These are phyloP conservation scores for Ardeotis arabs DNA, from an alignment of 2,113 vertebrate genomes.

Conservation along the genomic window DNA sequence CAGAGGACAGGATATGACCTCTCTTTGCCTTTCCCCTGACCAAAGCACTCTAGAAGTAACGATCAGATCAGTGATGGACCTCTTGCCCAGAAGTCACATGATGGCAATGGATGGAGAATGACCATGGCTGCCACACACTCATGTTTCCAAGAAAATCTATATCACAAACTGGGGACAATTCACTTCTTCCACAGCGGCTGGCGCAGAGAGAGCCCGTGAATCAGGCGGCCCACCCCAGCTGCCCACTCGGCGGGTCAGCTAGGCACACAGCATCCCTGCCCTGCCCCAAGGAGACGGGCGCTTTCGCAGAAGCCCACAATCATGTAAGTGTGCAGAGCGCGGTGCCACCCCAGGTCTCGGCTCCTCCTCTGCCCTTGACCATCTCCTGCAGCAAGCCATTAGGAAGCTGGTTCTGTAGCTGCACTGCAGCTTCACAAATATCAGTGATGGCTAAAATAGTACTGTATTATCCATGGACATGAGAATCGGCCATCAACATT, in stretches of 20 bases:
- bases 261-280: background rate
- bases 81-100: background rate
- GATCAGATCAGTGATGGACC: background rate
- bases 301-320: background rate
- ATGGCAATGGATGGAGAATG: background rate
- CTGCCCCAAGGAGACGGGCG: background rate
- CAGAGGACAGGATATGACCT: constrained; percentile 3
- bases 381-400: background rate
- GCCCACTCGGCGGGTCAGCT: rapidly evolving
- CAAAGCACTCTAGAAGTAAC: background rate
- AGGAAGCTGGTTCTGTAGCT: background rate
- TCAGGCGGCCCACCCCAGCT: background rate
- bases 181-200: background rate
- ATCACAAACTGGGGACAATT: background rate
- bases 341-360: background rate
- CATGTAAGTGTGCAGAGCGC: rapidly evolving
- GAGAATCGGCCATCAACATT: background rate
- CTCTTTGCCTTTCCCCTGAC: background rate
- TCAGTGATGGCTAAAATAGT: background rate
- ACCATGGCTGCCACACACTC: rapidly evolving
- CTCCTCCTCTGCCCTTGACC: background rate
- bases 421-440: background rate
- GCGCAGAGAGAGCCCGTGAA: background rate
- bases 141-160: background rate
- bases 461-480: background rate